phyloP scores from a whole-genome alignment of 2,113 vertebrate genomes.

The Paradisaea rubra region DNA sequence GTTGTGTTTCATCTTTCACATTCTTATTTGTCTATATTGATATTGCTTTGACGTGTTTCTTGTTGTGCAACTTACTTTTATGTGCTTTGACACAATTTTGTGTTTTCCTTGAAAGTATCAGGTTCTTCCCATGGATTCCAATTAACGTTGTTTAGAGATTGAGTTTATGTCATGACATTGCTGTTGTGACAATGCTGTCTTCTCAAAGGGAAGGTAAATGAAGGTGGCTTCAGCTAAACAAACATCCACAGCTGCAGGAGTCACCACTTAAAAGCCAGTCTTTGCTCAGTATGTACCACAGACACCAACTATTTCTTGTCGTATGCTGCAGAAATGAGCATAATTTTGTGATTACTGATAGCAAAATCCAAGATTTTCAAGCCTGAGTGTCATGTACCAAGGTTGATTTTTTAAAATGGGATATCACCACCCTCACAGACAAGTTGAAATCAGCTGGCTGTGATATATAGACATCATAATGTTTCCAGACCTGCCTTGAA shows the following conservation, averaged over 20 bases:
- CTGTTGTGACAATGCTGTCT: not conserved
- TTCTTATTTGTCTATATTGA: not conserved
- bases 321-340: not conserved
- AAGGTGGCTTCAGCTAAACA: not conserved
- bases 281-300: not conserved
- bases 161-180: not conserved
- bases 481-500: not conserved
- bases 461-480: not conserved
- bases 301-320: not conserved
- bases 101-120: slow-evolving; percentile 1
- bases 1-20: not conserved
- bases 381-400: not conserved
- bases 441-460: not conserved
- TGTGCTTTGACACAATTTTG: not conserved
- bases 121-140: not conserved
- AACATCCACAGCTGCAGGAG: not conserved
- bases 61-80: not conserved
- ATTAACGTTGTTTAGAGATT: not conserved
- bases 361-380: not conserved
- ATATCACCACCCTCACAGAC: not conserved
- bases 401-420: not conserved
- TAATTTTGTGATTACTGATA: not conserved
- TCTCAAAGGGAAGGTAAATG: not conserved
- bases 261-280: not conserved
- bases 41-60: not conserved